These are phyloP conservation scores for Actinernus sp. DNA, from an alignment of 92 coral and sea anemone species.

Conservation along the genomic window DNA sequence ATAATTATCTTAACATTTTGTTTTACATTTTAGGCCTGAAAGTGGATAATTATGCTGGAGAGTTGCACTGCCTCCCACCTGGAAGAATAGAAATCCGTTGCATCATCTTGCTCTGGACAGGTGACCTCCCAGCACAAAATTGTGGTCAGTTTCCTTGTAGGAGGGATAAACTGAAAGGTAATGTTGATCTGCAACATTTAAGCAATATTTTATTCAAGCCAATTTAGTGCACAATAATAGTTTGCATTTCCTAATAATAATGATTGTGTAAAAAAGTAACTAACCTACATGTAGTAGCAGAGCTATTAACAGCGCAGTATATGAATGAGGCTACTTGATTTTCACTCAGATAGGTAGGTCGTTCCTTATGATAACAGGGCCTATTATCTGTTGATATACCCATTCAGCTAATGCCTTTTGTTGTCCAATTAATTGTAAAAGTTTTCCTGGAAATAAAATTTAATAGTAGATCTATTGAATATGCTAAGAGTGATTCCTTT, in stretches of 20 bases:
- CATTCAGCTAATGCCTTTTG: too few relatives aligned
- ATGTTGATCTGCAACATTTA: background rate
- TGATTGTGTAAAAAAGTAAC: too few relatives aligned
- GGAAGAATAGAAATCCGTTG: slow-evolving; percentile 35
- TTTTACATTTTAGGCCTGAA: slow-evolving; percentile 8
- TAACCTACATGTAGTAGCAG: background rate
- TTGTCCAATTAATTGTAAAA: too few relatives aligned
- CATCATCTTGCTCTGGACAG: slow-evolving; percentile 54
- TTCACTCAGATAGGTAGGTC: too few relatives aligned
- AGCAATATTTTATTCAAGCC: background rate
- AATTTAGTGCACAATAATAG: background rate
- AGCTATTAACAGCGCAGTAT: background rate
- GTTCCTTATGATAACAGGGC: too few relatives aligned
- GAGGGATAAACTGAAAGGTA: slow-evolving; percentile 56
- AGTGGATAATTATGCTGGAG: slow-evolving; percentile 30
- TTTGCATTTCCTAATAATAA: background rate
- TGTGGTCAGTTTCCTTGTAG: slow-evolving; percentile 49
- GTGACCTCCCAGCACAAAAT: slow-evolving; percentile 67
- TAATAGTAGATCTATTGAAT: too few relatives aligned
- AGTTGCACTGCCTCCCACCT: slow-evolving; percentile 28
- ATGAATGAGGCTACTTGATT: too few relatives aligned
- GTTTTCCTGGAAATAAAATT: too few relatives aligned
- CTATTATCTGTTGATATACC: too few relatives aligned
- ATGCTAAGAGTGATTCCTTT: too few relatives aligned
- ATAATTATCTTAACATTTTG: too few relatives aligned